Evolutionary conservation across 2,797 vertebrate species (phyloP), one percentile per base, ranked within the genome.

Genomic region (Martes flavigula): DNA sequence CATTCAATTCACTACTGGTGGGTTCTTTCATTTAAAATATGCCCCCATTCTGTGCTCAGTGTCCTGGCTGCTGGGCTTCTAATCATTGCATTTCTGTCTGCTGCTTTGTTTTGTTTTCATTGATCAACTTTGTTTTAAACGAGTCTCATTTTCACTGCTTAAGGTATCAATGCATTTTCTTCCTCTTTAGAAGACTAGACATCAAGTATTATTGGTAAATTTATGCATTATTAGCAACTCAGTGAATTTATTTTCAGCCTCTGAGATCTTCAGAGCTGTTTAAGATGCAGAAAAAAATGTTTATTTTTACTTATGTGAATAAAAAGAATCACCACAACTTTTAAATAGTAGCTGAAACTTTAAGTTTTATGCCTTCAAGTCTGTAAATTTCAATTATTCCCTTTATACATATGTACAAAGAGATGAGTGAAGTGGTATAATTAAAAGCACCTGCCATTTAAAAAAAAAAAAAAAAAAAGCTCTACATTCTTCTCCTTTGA

Each of bases 151-250:
- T 97, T 92, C 35, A 91, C 56, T 40, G n/a, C 35, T 90, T 94
- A 43, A 72, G 3, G 18, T 91, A 85, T 92, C 89, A 60, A 25
- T 81, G 11, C 58, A 86, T 84, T 91, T 82, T 82, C 9, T 82
- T 90, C 96, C 64, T 91, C 83, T 56, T 87, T 95, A 95, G 43
- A 83, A 85, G 58, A 84, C 18, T 73, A 90, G 20, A 25, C 18
- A 81, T 85, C 70, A 94, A 92, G 64, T 73, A 66, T 95, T 92
- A 75, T 32, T 94, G 81, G 25, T 56, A 96, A 93, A 96, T 96
- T 17, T 85, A 90, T 97, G 35, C 40, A 89, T 91, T 81, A 90
- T 95, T 60, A 73, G 4, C 48, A 89, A 91, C 3, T 5, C 23
- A 58, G 35, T 96, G 70, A 66, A 92, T 96, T 96, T 90, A 92